Evolutionary conservation across 2,888 invertebrate genomes (phyloP).

Genomic region (Nebria salina): DNA sequence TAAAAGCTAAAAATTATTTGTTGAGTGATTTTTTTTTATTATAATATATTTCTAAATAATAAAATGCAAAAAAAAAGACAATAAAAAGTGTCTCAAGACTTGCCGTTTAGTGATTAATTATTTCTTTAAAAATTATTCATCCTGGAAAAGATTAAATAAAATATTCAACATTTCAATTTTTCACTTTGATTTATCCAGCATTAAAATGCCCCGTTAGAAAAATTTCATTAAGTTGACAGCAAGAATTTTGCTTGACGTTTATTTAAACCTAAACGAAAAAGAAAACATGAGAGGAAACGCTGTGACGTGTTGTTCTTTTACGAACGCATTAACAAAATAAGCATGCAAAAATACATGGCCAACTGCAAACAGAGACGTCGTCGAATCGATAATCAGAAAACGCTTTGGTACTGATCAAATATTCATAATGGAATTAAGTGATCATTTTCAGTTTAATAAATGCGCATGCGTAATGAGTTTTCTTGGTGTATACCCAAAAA

Average conservation of each 20-base stretch:
- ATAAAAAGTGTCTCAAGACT: too few species aligned
- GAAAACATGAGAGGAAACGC: not conserved
- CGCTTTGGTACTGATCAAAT: conserved; percentile 37
- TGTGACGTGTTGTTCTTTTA: not conserved
- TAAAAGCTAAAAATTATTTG: too few species aligned
- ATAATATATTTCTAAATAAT: too few species aligned
- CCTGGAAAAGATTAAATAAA: not conserved
- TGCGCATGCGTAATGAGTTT: conserved; percentile 31
- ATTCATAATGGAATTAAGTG: conserved; percentile 39
- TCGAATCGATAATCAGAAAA: conserved; percentile 38
- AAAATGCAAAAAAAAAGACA: too few species aligned
- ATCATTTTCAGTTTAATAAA: conserved; percentile 24
- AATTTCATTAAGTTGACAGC: not conserved
- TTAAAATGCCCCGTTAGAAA: not conserved
- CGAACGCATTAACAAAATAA: not conserved
- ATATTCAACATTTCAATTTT: not conserved
- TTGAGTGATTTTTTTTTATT: too few species aligned
- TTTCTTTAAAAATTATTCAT: not conserved
- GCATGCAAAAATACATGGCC: not conserved
- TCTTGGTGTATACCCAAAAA: not conserved
- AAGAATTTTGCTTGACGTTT: not conserved
- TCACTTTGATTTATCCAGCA: not conserved
- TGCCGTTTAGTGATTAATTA: too few species aligned
- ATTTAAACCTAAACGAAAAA: not conserved
- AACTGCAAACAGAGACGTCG: not conserved